phyloP scores from a whole-genome alignment of 1,140 invertebrate species.

The Drosophila suzukii region DNA sequence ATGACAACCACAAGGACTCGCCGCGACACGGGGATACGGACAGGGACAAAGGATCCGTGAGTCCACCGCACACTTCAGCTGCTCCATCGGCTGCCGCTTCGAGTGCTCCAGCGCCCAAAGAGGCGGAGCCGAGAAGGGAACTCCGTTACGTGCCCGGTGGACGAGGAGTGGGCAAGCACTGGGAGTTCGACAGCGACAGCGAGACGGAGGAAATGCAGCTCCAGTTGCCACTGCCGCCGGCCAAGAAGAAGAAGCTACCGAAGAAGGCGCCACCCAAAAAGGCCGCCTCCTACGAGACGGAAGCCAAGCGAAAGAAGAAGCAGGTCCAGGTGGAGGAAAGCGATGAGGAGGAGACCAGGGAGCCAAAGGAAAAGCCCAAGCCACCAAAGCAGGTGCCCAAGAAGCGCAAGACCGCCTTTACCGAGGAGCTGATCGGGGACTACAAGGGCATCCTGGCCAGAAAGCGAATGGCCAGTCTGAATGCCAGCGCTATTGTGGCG shows the following conservation, averaged over 20 bases:
- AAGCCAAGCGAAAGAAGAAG: slow-evolving; percentile 41
- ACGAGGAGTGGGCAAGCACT: slow-evolving; percentile 91
- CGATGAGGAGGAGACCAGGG: slow-evolving; percentile 43
- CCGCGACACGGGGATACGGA: slow-evolving; percentile 37
- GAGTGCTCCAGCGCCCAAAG: slow-evolving; percentile 14
- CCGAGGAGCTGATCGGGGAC: slow-evolving; percentile 90
- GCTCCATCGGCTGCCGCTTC: neutral
- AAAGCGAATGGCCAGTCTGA: slow-evolving; percentile 96
- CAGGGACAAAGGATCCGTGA: slow-evolving; percentile 23
- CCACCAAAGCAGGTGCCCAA: slow-evolving; percentile 72
- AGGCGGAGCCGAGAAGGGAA: slow-evolving; percentile 86
- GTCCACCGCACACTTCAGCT: slow-evolving; percentile 32
- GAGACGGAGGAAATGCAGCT: slow-evolving; percentile 80
- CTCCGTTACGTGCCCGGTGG: slow-evolving; percentile 90
- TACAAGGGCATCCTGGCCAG: slow-evolving; percentile 94
- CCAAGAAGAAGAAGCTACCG: slow-evolving; percentile 64
- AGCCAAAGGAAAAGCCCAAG: slow-evolving; percentile 39
- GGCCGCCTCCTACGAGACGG: slow-evolving; percentile 8
- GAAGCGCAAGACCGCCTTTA: slow-evolving; percentile 86
- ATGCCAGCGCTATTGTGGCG: slow-evolving; percentile 95
- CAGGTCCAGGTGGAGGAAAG: slow-evolving; percentile 37
- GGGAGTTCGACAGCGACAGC: slow-evolving; percentile 88
- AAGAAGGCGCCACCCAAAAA: slow-evolving; percentile 59
- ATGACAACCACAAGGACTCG: slow-evolving; percentile 65
- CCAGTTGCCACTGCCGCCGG: slow-evolving; percentile 46